Evolutionary conservation across 2,888 invertebrate species (phyloP), one percentile per base, ranked within the genome.

Genomic region (Polydrusus pterygomalis): DNA sequence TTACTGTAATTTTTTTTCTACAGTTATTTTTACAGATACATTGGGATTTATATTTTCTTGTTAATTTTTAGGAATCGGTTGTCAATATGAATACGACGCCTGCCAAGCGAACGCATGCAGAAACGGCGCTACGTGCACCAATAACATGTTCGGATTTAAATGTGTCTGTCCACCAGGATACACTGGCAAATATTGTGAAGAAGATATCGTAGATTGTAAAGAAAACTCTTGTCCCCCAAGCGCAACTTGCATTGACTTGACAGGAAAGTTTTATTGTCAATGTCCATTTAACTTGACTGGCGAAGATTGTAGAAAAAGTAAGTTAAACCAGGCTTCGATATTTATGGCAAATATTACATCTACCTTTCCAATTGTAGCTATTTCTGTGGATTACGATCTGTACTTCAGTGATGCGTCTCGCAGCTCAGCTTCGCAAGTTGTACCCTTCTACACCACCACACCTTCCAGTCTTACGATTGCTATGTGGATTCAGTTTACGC

Each of bases 201-300:
- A 96, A 84, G 96, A 97, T 83, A 96, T 97, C 69, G 89, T 94
- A 25, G 96, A 97, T 83, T 98, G 98, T 87, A 95, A 95, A 86
- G 96, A 97, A 78, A 95, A 96, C 84, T 97, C 97, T 0, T 98
- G 98, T 84, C 96, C 97, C 64, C 97, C 97, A 67, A 96, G 97
- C 11, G 96, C 97, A 0, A 95, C 94, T 2, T 98, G 97, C 85
- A 94, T 97, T 80, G 97, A 97, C 87, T 89, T 97, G 60, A 96
- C 96, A 54, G 95, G 95, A 81, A 92, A 93, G 82, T 97, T 96
- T 89, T 97, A 96, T 86, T 99, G 99, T 84, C 96, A 97, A 86
- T 99, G 99, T 90, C 97, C 98, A 9, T 97, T 98, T 87, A 98
- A 98, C 85, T 91, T 97, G 83, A 98, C 98, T 20, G 99, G 99